phyloP scores from a whole-genome alignment of 2,888 invertebrate species.

The Argyresthia albistria region DNA sequence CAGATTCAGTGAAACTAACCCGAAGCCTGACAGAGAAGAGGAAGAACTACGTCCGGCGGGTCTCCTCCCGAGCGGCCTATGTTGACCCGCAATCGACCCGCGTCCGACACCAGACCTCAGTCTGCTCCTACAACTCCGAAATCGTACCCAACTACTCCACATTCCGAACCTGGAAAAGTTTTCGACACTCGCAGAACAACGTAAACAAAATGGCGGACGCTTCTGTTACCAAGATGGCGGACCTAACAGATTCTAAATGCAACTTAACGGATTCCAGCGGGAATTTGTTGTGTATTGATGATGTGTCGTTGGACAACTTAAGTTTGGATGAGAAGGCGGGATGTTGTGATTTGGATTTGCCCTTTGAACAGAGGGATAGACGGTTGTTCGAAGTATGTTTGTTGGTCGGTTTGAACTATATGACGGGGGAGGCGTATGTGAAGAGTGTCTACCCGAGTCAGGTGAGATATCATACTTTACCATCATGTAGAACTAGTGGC shows the following conservation, averaged over 20 bases:
- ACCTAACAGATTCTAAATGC: slow-evolving; percentile 37
- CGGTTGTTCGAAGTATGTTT: slow-evolving; percentile 79
- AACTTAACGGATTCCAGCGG: slow-evolving; percentile 45
- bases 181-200: slow-evolving; percentile 49
- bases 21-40: slow-evolving; percentile 74
- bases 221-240: slow-evolving; percentile 30
- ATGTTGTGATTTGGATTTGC: slow-evolving; percentile 46
- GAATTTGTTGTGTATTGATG: slow-evolving; percentile 37
- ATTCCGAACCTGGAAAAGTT: slow-evolving; percentile 62
- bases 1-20: slow-evolving; percentile 67
- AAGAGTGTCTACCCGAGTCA: slow-evolving; percentile 79
- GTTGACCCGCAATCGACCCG: slow-evolving; percentile 41
- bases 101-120: slow-evolving; percentile 49
- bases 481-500: too few species aligned
- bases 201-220: slow-evolving; percentile 18
- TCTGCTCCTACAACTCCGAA: slow-evolving; percentile 52
- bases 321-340: slow-evolving; percentile 57
- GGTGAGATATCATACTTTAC: slow-evolving; percentile 49
- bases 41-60: slow-evolving; percentile 76
- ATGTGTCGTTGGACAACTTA: slow-evolving; percentile 31
- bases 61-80: slow-evolving; percentile 70
- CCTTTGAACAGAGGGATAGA: slow-evolving; percentile 44
- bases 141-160: slow-evolving; percentile 45
- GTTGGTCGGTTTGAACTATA: slow-evolving; percentile 77
- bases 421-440: slow-evolving; percentile 77